phyloP scores from a whole-genome alignment of 2,888 invertebrate species.

The Eupithecia tripunctaria region DNA sequence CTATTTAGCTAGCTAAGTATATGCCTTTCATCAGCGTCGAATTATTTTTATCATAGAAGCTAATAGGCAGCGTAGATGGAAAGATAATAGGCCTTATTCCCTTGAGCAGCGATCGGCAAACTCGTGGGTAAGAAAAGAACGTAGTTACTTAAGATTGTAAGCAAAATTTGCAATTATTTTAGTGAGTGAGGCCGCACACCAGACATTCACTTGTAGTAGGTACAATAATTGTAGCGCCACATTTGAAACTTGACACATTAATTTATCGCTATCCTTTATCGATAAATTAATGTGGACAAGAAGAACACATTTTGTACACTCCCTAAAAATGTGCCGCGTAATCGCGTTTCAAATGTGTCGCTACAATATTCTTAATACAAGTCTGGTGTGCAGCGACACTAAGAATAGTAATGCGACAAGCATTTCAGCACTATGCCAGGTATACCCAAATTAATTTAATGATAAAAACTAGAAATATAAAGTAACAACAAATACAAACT shows the following conservation, averaged over 20 bases:
- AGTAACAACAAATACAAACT: not conserved
- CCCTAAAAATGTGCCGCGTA: too few species aligned
- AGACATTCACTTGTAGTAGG: too few species aligned
- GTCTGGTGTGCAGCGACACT: too few species aligned
- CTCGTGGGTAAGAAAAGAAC: constrained; percentile 18
- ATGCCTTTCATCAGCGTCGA: constrained; percentile 8
- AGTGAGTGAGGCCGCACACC: not conserved
- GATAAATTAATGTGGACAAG: too few species aligned
- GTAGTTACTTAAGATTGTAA: constrained; percentile 7
- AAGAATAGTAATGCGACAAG: not conserved
- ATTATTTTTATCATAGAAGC: constrained; percentile 25
- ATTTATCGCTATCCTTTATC: too few species aligned
- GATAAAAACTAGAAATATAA: too few species aligned
- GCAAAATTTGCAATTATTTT: not conserved
- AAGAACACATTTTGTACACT: too few species aligned
- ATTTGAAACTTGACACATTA: too few species aligned
- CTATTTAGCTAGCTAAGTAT: constrained; percentile 16
- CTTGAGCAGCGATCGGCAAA: constrained; percentile 25
- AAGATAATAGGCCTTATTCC: constrained; percentile 40
- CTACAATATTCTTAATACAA: too few species aligned
- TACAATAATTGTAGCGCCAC: too few species aligned
- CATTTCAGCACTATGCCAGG: not conserved
- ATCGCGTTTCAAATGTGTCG: too few species aligned
- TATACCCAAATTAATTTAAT: not conserved
- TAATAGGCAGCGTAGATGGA: constrained; percentile 32